A percentile compares a stretch with the other conserved stretches of the same genome.
These are phyloP conservation scores for Poecilia wingei DNA, from an alignment of 2,797 vertebrate genomes.

Conservation along the genomic window DNA sequence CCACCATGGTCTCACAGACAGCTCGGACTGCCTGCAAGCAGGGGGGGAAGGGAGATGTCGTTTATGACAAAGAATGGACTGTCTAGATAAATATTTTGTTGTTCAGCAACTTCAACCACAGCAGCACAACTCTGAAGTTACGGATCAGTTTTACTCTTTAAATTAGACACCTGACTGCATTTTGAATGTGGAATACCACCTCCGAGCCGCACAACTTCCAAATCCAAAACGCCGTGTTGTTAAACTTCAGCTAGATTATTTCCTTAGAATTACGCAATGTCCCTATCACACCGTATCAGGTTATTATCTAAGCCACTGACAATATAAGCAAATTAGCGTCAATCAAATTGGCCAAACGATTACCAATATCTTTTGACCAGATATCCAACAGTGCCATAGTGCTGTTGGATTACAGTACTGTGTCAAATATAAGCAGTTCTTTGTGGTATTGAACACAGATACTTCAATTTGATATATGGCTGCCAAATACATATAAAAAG, in stretches of 20 bases:
- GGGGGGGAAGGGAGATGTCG: not conserved
- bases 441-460: not conserved
- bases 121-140: slow-evolving; percentile 11
- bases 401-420: not conserved
- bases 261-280: not conserved
- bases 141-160: not conserved
- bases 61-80: not conserved
- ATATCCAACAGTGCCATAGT: no score
- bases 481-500: not conserved
- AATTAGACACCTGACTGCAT: not conserved
- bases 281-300: not conserved
- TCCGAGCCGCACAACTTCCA: not conserved
- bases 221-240: not conserved
- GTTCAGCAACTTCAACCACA: slow-evolving; percentile 25
- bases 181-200: not conserved
- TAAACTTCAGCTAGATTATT: not conserved
- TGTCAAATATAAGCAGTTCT: not conserved
- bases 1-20: slow-evolving; percentile 80
- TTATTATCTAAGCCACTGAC: not conserved
- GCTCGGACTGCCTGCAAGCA: not conserved
- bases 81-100: slow-evolving; percentile 17
- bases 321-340: not conserved
- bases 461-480: not conserved
- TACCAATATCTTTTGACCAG: not conserved
- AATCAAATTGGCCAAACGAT: not conserved